Evolutionary conservation across 1,140 invertebrate species (phyloP).

Genomic region (Leptonema lineaticorne): DNA sequence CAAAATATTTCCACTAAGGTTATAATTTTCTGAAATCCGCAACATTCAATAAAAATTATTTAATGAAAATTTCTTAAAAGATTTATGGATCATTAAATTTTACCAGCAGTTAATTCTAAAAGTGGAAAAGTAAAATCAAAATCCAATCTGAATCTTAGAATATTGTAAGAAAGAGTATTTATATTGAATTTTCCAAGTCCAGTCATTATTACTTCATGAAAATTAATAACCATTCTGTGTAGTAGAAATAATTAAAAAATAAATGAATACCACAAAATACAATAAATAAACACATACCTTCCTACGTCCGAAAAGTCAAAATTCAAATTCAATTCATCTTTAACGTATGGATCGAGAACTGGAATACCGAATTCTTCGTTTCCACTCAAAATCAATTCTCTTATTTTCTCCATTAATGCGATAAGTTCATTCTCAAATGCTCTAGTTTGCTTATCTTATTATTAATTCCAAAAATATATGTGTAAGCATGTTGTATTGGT

Average conservation of each 20-base stretch:
- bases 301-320: neutral
- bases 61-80: neutral
- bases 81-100: neutral
- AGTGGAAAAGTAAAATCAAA: slow-evolving; percentile 23
- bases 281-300: neutral
- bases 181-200: slow-evolving; percentile 26
- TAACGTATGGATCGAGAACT: slow-evolving; percentile 22
- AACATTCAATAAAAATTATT: neutral
- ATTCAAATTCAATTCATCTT: neutral
- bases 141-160: slow-evolving; percentile 30
- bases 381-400: slow-evolving; percentile 16
- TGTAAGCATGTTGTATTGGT: no score
- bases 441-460: neutral
- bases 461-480: no score
- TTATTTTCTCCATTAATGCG: slow-evolving; percentile 27
- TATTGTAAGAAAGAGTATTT: slow-evolving; percentile 11
- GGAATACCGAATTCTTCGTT: slow-evolving; percentile 25
- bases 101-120: slow-evolving; percentile 21
- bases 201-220: neutral
- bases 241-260: neutral
- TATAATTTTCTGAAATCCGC: slow-evolving; percentile 23
- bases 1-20: slow-evolving; percentile 15
- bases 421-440: slow-evolving; percentile 9
- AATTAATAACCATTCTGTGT: neutral
- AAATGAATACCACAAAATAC: neutral